These are phyloP conservation scores for Gortyna flavago DNA, from an alignment of 2,888 invertebrate species.

Conservation along the genomic window DNA sequence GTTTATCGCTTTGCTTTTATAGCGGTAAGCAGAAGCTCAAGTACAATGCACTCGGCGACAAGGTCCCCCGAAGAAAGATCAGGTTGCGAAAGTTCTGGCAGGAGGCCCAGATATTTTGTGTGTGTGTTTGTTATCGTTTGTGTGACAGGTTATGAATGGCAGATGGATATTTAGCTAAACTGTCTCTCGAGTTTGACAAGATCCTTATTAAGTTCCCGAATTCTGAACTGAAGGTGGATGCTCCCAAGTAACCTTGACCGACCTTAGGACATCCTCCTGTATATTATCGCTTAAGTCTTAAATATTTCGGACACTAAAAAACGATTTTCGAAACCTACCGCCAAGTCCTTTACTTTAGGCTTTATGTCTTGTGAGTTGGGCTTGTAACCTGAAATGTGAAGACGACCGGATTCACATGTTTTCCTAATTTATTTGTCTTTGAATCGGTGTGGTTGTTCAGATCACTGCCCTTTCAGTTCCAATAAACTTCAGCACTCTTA, in stretches of 20 bases:
- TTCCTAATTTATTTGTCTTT: not conserved
- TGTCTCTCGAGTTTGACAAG: not conserved
- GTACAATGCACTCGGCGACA: slow-evolving; percentile 67
- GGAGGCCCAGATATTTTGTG: slow-evolving; percentile 48
- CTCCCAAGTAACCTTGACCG: not conserved
- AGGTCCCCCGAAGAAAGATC: slow-evolving; percentile 59
- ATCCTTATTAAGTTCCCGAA: not conserved
- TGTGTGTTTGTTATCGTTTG: slow-evolving; percentile 38
- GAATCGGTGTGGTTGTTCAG: not conserved
- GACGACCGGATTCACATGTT: not conserved
- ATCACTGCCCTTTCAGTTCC: not conserved
- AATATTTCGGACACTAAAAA: too few relatives aligned
- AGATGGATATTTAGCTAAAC: not conserved
- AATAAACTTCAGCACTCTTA: not conserved
- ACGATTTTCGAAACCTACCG: not conserved
- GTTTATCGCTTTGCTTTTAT: slow-evolving; percentile 52
- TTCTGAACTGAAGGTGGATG: too few relatives aligned
- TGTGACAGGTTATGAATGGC: slow-evolving; percentile 18
- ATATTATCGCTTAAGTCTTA: not conserved
- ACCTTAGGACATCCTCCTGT: not conserved
- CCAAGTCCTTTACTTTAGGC: too few relatives aligned
- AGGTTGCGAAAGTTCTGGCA: slow-evolving; percentile 62
- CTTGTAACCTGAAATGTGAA: not conserved
- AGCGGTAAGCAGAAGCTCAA: slow-evolving; percentile 59
- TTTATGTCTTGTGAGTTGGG: not conserved